Evolutionary conservation across 2,888 invertebrate genomes (phyloP).

Genomic region (Gastrophysa polygoni): DNA sequence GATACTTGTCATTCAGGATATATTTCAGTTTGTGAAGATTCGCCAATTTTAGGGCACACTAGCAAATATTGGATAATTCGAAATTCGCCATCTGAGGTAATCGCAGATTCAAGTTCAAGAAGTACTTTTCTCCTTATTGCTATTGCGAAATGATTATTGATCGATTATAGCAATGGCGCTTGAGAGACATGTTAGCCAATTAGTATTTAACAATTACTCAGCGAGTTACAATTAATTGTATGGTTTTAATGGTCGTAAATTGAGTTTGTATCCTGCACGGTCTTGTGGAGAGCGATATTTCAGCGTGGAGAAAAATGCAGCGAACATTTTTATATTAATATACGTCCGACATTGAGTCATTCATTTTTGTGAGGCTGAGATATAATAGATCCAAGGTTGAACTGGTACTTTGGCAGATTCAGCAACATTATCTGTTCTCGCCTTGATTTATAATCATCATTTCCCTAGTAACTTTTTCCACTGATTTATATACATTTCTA

Average conservation of each 20-base stretch:
- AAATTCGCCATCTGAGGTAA: not conserved
- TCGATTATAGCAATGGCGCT: slow-evolving; percentile 19
- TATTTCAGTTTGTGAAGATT: too few relatives aligned
- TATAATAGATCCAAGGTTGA: too few relatives aligned
- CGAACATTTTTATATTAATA: not conserved
- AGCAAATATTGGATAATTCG: too few relatives aligned
- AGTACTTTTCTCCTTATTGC: not conserved
- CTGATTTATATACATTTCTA: too few relatives aligned
- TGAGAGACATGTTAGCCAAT: slow-evolving; percentile 14
- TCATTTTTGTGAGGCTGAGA: too few relatives aligned
- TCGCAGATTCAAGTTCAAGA: not conserved
- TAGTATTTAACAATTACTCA: slow-evolving; percentile 8
- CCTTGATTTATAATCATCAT: too few relatives aligned
- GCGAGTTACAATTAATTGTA: slow-evolving; percentile 10
- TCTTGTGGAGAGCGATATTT: not conserved
- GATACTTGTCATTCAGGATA: too few relatives aligned
- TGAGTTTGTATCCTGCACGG: slow-evolving; percentile 9
- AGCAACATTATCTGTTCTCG: too few relatives aligned
- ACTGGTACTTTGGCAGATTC: too few relatives aligned
- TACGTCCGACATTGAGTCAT: not conserved
- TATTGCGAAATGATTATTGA: slow-evolving; percentile 1
- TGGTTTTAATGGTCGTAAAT: slow-evolving; percentile 18
- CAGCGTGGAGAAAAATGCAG: not conserved
- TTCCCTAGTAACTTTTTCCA: too few relatives aligned
- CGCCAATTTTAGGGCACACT: too few relatives aligned